These are phyloP conservation scores for Heliothis peltigera DNA, from an alignment of 2,888 invertebrate genomes.

Conservation along the genomic window DNA sequence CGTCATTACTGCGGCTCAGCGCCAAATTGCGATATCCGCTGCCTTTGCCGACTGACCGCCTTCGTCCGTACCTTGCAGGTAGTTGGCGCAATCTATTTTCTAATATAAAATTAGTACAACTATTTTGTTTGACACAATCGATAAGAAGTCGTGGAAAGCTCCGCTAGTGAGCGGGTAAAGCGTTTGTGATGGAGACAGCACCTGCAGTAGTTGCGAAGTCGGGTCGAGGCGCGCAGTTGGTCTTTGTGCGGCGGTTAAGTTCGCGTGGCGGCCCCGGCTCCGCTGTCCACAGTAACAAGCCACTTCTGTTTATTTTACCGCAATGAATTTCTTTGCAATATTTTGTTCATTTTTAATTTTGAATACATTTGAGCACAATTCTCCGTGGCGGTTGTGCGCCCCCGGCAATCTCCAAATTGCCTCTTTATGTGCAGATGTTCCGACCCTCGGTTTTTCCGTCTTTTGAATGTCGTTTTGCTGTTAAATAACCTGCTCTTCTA, in stretches of 20 bases:
- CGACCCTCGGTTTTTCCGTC: conserved; percentile 89
- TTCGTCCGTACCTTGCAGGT: conserved; percentile 46
- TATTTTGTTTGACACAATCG: conserved; percentile 26
- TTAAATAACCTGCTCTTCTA: conserved; percentile 88
- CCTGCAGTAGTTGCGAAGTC: conserved; percentile 26
- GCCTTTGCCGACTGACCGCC: conserved; percentile 59
- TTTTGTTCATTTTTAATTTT: conserved; percentile 88
- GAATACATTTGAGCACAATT: conserved; percentile 89
- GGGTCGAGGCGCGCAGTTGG: conserved; percentile 42
- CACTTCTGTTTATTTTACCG: conserved; percentile 88
- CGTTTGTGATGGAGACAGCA: conserved; percentile 18
- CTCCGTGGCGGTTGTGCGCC: conserved; percentile 86
- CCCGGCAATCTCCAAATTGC: conserved; percentile 90
- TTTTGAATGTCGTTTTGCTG: conserved; percentile 90
- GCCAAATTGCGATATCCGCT: conserved; percentile 86
- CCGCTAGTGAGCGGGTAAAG: conserved; percentile 2
- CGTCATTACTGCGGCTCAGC: conserved; percentile 80
- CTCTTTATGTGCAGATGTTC: conserved; percentile 90
- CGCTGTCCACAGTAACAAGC: conserved; percentile 79
- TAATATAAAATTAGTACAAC: conserved; percentile 49
- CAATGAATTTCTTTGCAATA: conserved; percentile 87
- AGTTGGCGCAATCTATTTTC: conserved; percentile 53
- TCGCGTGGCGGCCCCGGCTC: conserved; percentile 53
- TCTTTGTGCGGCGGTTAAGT: conserved; percentile 48
- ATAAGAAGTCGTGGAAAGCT: conserved; percentile 7